Percentiles rank a stretch among this genome's conserved stretches.
phyloP scores from a whole-genome alignment of 2,797 vertebrate genomes.

The Poecilia picta region DNA sequence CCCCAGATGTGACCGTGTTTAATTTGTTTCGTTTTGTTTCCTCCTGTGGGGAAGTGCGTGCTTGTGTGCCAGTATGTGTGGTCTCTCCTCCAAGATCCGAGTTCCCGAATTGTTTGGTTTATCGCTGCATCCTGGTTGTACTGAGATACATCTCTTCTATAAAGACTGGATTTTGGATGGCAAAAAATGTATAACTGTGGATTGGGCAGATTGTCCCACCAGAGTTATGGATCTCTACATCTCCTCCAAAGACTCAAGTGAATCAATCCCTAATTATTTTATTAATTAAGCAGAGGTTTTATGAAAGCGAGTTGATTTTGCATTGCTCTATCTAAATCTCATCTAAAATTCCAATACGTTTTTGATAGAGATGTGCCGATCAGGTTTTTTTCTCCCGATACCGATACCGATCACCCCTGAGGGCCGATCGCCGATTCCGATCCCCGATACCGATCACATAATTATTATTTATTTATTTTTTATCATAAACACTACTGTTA shows the following conservation, averaged over 20 bases:
- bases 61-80: background rate
- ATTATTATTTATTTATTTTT: too few relatives aligned
- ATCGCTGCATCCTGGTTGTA: background rate
- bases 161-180: background rate
- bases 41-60: constrained; percentile 18
- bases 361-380: too few relatives aligned
- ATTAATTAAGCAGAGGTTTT: background rate
- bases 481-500: too few relatives aligned
- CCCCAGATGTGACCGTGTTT: constrained; percentile 14
- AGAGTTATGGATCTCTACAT: background rate
- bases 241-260: background rate
- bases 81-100: constrained; percentile 3
- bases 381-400: too few relatives aligned
- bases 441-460: too few relatives aligned
- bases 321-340: background rate
- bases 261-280: background rate
- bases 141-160: background rate
- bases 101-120: background rate
- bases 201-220: background rate
- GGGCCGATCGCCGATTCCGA: too few relatives aligned
- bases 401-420: too few relatives aligned
- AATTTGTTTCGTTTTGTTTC: background rate
- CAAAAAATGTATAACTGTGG: background rate
- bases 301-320: background rate
- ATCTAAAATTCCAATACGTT: background rate